These are phyloP conservation scores for Meleagris gallopavo DNA, from an alignment of 2,113 vertebrate genomes.

Conservation along the genomic window DNA sequence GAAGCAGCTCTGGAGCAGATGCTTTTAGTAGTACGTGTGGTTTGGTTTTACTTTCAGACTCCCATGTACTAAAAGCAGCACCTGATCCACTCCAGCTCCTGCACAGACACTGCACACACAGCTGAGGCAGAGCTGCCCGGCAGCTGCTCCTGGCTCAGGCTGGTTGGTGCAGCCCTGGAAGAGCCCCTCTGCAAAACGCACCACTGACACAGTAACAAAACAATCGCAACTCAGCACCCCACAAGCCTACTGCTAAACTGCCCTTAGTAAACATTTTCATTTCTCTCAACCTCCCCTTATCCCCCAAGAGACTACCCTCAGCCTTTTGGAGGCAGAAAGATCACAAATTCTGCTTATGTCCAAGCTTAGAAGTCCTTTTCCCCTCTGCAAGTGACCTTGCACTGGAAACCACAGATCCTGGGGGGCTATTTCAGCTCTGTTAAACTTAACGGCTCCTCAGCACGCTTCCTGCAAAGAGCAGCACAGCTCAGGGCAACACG, in stretches of 20 bases:
- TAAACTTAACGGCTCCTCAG: background rate
- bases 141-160: too few species aligned
- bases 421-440: background rate
- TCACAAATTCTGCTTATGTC: background rate
- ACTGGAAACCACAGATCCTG: background rate
- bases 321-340: background rate
- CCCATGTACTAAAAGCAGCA: background rate
- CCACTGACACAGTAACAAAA: background rate
- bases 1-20: background rate
- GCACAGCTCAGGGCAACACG: accelerated
- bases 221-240: too few species aligned
- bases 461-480: accelerated
- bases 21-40: accelerated
- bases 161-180: too few species aligned
- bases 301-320: background rate
- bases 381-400: background rate
- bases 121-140: background rate
- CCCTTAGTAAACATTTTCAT: background rate
- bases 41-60: background rate
- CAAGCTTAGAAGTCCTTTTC: background rate
- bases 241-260: background rate
- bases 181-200: too few species aligned
- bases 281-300: too few species aligned
- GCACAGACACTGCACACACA: background rate
- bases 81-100: background rate